Evolutionary conservation across 2,888 invertebrate species (phyloP).

Genomic region (Ectemnius cavifrons): DNA sequence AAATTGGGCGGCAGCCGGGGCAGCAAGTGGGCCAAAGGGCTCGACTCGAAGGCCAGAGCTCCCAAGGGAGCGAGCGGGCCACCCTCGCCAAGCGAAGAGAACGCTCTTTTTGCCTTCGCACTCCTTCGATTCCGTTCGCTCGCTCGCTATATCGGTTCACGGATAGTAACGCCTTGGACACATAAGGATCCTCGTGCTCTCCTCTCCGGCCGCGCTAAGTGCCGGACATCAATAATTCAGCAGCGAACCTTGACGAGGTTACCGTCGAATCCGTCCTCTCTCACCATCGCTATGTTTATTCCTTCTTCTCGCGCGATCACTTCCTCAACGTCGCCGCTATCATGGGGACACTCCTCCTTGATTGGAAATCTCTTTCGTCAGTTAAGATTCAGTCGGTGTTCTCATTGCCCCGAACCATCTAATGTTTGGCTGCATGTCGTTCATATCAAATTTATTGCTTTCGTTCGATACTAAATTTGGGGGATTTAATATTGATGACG

Average conservation of each 20-base stretch:
- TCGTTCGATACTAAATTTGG: too few relatives aligned
- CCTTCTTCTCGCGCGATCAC: too few relatives aligned
- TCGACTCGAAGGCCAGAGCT: constrained; percentile 49
- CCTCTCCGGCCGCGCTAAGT: constrained; percentile 67
- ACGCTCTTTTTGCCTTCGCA: constrained; percentile 41
- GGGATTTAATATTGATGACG: too few relatives aligned
- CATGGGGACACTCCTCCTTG: too few relatives aligned
- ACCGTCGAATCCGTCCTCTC: constrained; percentile 52
- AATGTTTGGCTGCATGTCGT: too few relatives aligned
- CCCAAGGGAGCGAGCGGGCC: constrained; percentile 43
- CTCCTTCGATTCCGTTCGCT: constrained; percentile 43
- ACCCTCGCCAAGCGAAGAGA: constrained; percentile 61
- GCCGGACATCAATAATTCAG: constrained; percentile 77
- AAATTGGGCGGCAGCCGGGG: constrained; percentile 79
- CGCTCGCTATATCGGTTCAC: constrained; percentile 51
- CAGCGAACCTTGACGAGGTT: constrained; percentile 76
- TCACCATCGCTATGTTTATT: background rate
- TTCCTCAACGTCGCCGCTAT: too few relatives aligned
- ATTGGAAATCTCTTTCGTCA: too few relatives aligned
- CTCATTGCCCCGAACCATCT: too few relatives aligned
- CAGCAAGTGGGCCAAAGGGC: constrained; percentile 40
- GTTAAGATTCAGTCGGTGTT: too few relatives aligned
- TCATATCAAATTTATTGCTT: too few relatives aligned
- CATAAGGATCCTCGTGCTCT: constrained; percentile 52
- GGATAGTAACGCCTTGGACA: constrained; percentile 61